These are phyloP conservation scores for Xanthorhoe designata DNA, from an alignment of 2,888 invertebrate genomes.

Conservation along the genomic window DNA sequence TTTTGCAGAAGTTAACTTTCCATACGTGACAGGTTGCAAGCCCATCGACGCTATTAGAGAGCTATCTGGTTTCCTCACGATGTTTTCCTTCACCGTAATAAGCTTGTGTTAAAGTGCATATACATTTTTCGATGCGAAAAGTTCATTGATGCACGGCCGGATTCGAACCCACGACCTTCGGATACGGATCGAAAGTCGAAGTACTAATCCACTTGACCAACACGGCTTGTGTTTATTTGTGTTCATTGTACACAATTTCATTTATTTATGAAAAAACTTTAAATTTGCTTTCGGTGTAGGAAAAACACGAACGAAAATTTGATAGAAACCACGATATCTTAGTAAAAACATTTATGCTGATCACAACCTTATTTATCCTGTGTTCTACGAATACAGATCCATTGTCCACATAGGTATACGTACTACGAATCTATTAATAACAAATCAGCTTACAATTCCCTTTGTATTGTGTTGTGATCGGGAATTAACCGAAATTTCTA, in stretches of 20 bases:
- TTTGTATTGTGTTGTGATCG: neutral
- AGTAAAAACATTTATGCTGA: neutral
- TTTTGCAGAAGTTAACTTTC: too few species aligned
- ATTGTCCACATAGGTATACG: neutral
- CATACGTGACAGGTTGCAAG: too few species aligned
- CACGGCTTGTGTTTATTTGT: too few species aligned
- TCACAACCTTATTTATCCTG: neutral
- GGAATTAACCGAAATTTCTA: neutral
- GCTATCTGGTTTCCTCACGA: too few species aligned
- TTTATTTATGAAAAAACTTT: conserved; percentile 27
- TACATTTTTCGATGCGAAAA: too few species aligned
- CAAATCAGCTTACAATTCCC: neutral
- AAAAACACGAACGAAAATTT: neutral
- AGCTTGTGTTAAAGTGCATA: too few species aligned
- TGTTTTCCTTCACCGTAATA: too few species aligned
- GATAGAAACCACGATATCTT: neutral
- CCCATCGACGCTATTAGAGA: too few species aligned
- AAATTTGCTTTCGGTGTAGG: neutral
- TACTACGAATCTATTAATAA: neutral
- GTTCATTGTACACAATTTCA: conserved; percentile 36
- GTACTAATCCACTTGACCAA: too few species aligned
- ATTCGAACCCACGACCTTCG: too few species aligned
- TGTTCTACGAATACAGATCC: neutral
- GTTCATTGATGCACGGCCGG: too few species aligned
- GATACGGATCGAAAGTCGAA: too few species aligned